Evolutionary conservation across 2,113 vertebrate genomes (phyloP), one percentile per base, ranked within the genome.

Genomic region (Nothocercus julius): DNA sequence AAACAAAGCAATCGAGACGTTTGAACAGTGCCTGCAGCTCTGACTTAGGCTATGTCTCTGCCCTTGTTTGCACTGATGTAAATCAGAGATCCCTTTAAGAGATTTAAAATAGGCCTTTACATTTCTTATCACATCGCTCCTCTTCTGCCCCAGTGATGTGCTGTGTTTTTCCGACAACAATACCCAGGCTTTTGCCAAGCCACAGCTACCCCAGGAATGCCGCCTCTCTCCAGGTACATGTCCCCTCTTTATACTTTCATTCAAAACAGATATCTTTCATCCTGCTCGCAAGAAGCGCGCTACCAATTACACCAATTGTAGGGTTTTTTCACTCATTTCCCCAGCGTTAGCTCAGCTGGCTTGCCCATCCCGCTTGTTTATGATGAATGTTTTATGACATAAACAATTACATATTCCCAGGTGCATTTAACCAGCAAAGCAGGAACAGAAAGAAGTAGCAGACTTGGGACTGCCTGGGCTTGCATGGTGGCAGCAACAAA

Each of bases 401-500:
- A 93, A 96, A 95, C 95, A 96, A 93, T 95, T 96, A 96, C 62
- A 93, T 92, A 90, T 92, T 97, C 95, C 95, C 94, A 93, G 94
- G 93, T 96, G 95, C 90, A 95, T 95, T 96, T 94, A 96, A 97
- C 95, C 93, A 95, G 96, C 93, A 97, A 92, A 97, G 93, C 94
- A 97, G 88, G 90, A 97, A 95, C 80, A 96, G 85, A 96, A 82
- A 95, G 40, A 93, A 93, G 90, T 88, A 96, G 79, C 85, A 95
- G 96, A 78, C 74, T 83, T 66, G 47, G 82, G 92, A 95, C 90
- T 95, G 95, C 88, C 92, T 93, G 86, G 93, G 88, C 92, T 97
- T 96, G 93, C 77, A 93, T 49, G 83, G 96, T 90, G 94, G 90
- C 94, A 97, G 73, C 88, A 96, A 78, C 73, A 89, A 86, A 92